phyloP scores from a whole-genome alignment of 92 coral and sea anemone genomes.

The Heteractis magnifica region DNA sequence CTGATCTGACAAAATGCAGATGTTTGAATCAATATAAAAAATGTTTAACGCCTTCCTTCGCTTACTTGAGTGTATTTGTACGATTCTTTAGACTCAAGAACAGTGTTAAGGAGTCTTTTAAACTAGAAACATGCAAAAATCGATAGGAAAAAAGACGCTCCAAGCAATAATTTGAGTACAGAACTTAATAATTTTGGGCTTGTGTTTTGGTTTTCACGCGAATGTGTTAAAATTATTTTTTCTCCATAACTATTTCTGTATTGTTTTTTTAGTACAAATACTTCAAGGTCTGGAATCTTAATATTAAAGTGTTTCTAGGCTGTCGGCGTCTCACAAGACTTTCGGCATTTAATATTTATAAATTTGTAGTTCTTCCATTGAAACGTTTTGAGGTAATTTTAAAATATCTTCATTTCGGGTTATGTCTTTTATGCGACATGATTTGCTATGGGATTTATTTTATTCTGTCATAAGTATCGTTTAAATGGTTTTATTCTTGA shows the following conservation, averaged over 20 bases:
- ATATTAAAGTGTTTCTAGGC: conserved; percentile 6
- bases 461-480: background rate
- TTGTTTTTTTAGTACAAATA: conserved; percentile 8
- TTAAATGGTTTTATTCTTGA: background rate
- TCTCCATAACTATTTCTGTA: background rate
- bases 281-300: background rate
- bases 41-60: conserved; percentile 3
- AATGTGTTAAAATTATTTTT: conserved; percentile 1
- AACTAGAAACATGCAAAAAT: background rate
- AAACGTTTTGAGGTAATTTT: background rate
- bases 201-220: conserved; percentile 5
- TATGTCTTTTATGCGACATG: background rate
- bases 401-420: background rate
- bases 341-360: background rate
- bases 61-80: conserved; percentile 14
- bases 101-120: background rate
- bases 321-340: background rate
- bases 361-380: background rate
- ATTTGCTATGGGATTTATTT: background rate
- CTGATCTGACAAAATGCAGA: conserved; percentile 25
- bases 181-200: background rate
- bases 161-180: background rate
- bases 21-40: conserved; percentile 19
- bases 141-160: background rate
- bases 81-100: conserved; percentile 2